Evolutionary conservation across 2,888 invertebrate genomes (phyloP).

Genomic region (Heliconius erato): DNA sequence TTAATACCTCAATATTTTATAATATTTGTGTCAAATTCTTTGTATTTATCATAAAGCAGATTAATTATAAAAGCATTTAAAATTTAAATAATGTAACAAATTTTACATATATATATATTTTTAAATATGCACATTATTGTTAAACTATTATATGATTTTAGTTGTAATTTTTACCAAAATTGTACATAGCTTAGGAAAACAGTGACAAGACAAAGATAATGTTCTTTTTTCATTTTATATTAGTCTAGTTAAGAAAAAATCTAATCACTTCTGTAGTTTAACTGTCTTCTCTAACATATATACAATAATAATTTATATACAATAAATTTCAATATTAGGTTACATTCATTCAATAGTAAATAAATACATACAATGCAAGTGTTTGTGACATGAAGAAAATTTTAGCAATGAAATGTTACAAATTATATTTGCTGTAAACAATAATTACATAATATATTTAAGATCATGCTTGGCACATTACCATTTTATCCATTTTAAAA

Average conservation of each 20-base stretch:
- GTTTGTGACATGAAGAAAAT: not conserved
- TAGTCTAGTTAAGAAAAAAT: not conserved
- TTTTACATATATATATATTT: not conserved
- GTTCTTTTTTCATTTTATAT: too few relatives aligned
- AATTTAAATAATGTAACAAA: not conserved
- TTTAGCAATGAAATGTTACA: not conserved
- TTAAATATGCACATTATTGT: not conserved
- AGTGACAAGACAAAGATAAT: not conserved
- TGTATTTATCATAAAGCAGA: not conserved
- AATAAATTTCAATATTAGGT: too few relatives aligned
- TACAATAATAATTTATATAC: not conserved
- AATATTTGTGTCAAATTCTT: not conserved
- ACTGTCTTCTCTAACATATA: not conserved
- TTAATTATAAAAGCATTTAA: not conserved
- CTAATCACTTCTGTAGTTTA: not conserved
- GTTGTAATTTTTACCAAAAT: not conserved
- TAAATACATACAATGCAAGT: not conserved
- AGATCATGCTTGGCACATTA: not conserved
- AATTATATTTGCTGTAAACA: not conserved
- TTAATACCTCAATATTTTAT: not conserved
- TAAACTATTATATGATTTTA: too few relatives aligned
- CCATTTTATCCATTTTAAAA: not conserved
- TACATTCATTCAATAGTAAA: not conserved
- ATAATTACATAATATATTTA: slow-evolving; percentile 1
- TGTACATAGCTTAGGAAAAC: not conserved